Conservation (phyloP, 2,888 invertebrate species). For the Hypolimnas misippus region DNA sequence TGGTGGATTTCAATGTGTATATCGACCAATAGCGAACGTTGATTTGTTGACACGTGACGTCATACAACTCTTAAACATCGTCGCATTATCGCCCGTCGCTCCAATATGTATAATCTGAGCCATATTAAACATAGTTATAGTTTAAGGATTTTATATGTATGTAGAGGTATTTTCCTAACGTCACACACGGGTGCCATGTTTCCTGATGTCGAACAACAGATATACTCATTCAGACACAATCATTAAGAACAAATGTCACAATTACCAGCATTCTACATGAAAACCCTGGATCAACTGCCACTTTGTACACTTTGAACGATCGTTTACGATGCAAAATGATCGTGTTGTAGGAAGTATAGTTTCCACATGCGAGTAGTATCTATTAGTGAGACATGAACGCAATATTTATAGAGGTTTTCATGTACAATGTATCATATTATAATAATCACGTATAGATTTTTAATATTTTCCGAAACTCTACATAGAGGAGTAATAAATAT, state of each 20-base stretch:
- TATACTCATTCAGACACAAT: slow-evolving; percentile 72
- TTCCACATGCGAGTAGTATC: slow-evolving; percentile 1
- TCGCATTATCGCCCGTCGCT: slow-evolving; percentile 20
- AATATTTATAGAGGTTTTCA: slow-evolving; percentile 50
- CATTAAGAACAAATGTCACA: slow-evolving; percentile 75
- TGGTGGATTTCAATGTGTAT: too few relatives aligned
- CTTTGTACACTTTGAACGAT: neutral
- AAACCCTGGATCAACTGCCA: slow-evolving; percentile 31
- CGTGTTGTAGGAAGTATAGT: slow-evolving; percentile 1
- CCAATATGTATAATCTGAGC: slow-evolving; percentile 44
- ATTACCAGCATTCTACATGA: slow-evolving; percentile 60
- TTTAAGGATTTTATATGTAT: slow-evolving; percentile 49
- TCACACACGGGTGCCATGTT: slow-evolving; percentile 43
- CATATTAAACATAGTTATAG: slow-evolving; percentile 48
- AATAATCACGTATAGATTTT: slow-evolving; percentile 66
- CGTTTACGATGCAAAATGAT: neutral
- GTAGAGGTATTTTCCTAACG: slow-evolving; percentile 50
- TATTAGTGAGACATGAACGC: slow-evolving; percentile 10
- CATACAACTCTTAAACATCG: neutral
- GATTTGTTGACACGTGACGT: neutral
- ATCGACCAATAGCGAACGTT: neutral
- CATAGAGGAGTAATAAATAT: slow-evolving; percentile 76
- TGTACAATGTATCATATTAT: slow-evolving; percentile 60
- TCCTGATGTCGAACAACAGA: slow-evolving; percentile 54
- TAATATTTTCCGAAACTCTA: slow-evolving; percentile 81